Evolutionary conservation across 2,797 vertebrate species (phyloP).

Genomic region (Pelochelys cantorii): DNA sequence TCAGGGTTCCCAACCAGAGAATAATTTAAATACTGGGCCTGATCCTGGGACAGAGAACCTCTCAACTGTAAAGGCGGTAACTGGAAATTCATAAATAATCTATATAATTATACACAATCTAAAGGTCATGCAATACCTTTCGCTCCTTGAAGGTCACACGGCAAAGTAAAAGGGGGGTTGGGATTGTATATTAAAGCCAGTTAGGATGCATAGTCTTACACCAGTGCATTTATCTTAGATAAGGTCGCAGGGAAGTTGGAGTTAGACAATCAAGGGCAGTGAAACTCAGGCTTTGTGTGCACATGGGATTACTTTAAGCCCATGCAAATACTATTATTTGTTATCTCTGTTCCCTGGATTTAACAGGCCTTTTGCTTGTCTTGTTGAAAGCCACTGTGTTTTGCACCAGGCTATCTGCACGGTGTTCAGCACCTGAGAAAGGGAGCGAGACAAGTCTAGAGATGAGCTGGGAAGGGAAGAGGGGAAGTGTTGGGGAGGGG

Average conservation of each 20-base stretch:
- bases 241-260: background rate
- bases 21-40: no score
- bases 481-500: background rate
- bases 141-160: background rate
- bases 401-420: background rate
- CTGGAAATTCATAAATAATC: no score
- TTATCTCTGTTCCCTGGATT: background rate
- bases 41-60: no score
- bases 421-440: background rate
- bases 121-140: background rate
- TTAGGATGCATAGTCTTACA: background rate
- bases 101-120: no score
- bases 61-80: no score
- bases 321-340: background rate
- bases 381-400: background rate
- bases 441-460: background rate
- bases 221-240: background rate
- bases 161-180: background rate
- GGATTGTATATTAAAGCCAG: background rate
- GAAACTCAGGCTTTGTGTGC: background rate
- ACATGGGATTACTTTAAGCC: conserved; percentile 4
- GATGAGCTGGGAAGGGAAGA: background rate
- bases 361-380: background rate
- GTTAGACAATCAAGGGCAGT: background rate
- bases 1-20: no score